Percentiles rank a stretch among this genome's conserved stretches.
These are phyloP conservation scores for Brachynemurus nebulosus DNA, from an alignment of 2,888 invertebrate species.

Conservation along the genomic window DNA sequence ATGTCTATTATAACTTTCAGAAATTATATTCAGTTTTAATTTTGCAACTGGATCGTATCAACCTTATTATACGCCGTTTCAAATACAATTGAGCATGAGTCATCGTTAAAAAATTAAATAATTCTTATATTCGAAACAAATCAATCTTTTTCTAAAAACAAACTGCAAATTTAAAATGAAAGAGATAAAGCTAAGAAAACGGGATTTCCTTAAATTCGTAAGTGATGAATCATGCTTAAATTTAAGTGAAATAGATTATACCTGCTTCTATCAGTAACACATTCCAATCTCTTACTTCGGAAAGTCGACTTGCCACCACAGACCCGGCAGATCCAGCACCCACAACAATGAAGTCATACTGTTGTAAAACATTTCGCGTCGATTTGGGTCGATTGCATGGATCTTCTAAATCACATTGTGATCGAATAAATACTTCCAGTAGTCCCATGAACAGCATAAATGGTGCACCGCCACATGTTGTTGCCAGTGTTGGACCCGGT, in stretches of 20 bases:
- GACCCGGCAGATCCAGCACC: conserved; percentile 61
- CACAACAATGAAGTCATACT: conserved; percentile 64
- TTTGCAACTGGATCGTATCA: not conserved
- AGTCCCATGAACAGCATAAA: conserved; percentile 86
- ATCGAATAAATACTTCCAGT: conserved; percentile 69
- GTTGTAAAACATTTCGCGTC: conserved; percentile 39
- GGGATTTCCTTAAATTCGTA: no score
- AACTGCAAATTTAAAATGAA: no score
- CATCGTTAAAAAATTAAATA: no score
- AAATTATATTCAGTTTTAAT: not conserved
- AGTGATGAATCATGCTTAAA: not conserved
- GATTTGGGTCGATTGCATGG: conserved; percentile 62
- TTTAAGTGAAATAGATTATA: conserved; percentile 21
- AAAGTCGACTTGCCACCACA: conserved; percentile 55
- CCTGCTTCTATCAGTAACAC: conserved; percentile 63
- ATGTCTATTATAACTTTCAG: not conserved
- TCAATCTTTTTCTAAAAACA: no score
- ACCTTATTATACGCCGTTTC: no score
- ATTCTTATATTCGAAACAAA: no score
- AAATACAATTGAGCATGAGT: no score
- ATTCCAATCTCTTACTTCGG: conserved; percentile 58
- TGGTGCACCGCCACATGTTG: conserved; percentile 70
- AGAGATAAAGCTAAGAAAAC: no score
- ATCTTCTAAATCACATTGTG: conserved; percentile 78
- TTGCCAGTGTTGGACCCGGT: conserved; percentile 68